A percentile compares a stretch with the other conserved stretches of the same genome.
These are phyloP conservation scores for Merluccius polli DNA, from an alignment of 2,797 vertebrate genomes.

Conservation along the genomic window DNA sequence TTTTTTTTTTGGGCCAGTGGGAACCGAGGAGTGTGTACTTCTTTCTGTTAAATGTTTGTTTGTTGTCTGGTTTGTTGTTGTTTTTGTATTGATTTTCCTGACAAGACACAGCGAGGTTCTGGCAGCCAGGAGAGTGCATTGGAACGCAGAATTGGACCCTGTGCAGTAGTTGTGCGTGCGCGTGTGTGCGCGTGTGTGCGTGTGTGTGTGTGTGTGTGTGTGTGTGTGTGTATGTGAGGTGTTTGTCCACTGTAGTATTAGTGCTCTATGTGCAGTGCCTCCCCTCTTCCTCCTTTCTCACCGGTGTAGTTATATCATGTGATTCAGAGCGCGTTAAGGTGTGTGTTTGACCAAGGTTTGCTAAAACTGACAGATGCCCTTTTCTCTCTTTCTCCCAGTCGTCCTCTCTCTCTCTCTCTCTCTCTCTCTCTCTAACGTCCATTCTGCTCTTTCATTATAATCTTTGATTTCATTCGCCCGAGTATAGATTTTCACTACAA, in stretches of 20 bases:
- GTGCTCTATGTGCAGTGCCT: conserved; percentile 69
- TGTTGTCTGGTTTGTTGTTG: conserved; percentile 44
- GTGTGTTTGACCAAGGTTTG: conserved; percentile 20
- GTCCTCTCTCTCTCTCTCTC: conserved; percentile 20
- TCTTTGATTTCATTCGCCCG: conserved; percentile 54
- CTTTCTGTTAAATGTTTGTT: conserved; percentile 63
- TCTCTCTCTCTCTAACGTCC: conserved; percentile 16
- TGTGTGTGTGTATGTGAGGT: background rate
- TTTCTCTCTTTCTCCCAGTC: conserved; percentile 13
- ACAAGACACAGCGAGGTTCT: conserved; percentile 76
- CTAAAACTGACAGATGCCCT: conserved; percentile 58
- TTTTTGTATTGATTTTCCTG: conserved; percentile 25
- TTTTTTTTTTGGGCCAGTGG: conserved; percentile 67
- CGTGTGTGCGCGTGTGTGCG: conserved; percentile 9
- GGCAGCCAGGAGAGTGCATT: conserved; percentile 79
- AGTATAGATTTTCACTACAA: conserved; percentile 18
- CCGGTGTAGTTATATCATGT: conserved; percentile 63
- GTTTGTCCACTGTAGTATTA: conserved; percentile 65
- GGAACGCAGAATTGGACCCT: conserved; percentile 73
- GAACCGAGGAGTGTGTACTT: conserved; percentile 66
- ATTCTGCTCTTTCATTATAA: conserved; percentile 48
- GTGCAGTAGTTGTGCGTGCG: conserved; percentile 47
- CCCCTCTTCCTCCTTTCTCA: conserved; percentile 37
- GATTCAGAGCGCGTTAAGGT: conserved; percentile 58
- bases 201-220: background rate